A percentile compares a stretch with the other conserved stretches of the same genome.
Evolutionary conservation across 2,113 vertebrate genomes (phyloP).

Genomic region (Rhinolophus ferrumequinum): DNA sequence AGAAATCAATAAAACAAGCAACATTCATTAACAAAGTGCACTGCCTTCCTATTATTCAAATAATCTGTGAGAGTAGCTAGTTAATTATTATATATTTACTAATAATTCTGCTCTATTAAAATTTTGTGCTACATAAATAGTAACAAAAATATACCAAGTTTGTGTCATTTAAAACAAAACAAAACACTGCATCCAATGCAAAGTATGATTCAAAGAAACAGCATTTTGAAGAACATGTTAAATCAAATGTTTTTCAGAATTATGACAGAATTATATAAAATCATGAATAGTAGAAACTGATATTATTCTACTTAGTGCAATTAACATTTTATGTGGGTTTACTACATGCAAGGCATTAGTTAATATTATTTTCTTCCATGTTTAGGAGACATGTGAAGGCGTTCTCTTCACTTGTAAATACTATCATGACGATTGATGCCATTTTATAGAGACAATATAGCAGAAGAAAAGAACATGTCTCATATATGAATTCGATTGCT

Average conservation of each 20-base stretch:
- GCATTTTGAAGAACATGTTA: background rate
- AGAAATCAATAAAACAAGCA: constrained; percentile 35
- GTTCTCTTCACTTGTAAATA: background rate
- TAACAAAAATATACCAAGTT: background rate
- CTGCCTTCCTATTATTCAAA: background rate
- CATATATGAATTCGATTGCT: accelerated
- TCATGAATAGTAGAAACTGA: too few relatives aligned
- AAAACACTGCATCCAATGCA: too few relatives aligned
- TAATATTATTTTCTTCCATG: background rate
- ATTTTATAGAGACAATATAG: background rate
- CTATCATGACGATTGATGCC: background rate
- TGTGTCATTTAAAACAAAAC: background rate
- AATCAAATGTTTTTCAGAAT: background rate
- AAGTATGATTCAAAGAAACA: background rate
- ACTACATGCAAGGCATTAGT: background rate
- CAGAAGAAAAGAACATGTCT: background rate
- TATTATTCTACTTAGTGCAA: background rate
- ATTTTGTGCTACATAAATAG: background rate
- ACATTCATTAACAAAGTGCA: background rate
- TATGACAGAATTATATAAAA: background rate
- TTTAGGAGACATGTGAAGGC: background rate
- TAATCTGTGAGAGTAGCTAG: background rate
- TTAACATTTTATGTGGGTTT: background rate
- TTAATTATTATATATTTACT: background rate
- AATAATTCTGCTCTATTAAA: background rate